Base-by-base conservation (phyloP, 2,888 invertebrate species). In the Tipula helvola region DNA sequence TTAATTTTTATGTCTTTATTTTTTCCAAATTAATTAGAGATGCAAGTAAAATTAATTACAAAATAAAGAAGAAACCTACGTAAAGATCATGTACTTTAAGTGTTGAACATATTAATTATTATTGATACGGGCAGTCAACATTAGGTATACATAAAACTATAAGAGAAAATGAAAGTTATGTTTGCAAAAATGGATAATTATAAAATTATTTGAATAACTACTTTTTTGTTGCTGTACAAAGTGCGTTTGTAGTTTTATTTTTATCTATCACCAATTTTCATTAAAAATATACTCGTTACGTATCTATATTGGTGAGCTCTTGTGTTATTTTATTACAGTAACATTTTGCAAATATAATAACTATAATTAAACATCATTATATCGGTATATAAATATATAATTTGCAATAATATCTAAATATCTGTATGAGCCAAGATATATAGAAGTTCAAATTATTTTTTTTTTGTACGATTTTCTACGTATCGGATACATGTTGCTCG, bases 351-450 rank as follows among this genome's bases (percentile, higher is more conserved):
- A 71, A 71, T 71, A 18, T 71, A 71, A 71, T 71, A 71, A 71
- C 71, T 71, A 71, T 71, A 71, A 71, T 71, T 71, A 71, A 71
- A 71, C 71, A 71, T 71, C 71, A 71, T 71, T 71, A 71, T 71
- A 71, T 71, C 71, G 10, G 71, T 71, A 71, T 71, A 71, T 52
- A 52, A 52, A 52, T 52, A 39, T 52, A 13, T 52, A 28, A 71
- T 71, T 71, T 71, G 28, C 28, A 71, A 71, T 71, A 71, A 71
- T 71, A 71, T 71, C 71, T n/a, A n/a, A n/a, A n/a, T 12, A 44
- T 12, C 3, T 12, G 1, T 52, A 52, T n/a, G 13, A 52, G 47
- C 44, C 44, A 12, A 44, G 44, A 44, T n/a, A 57, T 57, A 57
- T 44, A 71, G 71, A 71, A 71, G 71, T 71, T 71, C 18, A 28